A percentile compares a stretch with the other conserved stretches of the same genome.
Conservation (phyloP, 2,113 vertebrate genomes). For the Eubucco bourcierii region DNA sequence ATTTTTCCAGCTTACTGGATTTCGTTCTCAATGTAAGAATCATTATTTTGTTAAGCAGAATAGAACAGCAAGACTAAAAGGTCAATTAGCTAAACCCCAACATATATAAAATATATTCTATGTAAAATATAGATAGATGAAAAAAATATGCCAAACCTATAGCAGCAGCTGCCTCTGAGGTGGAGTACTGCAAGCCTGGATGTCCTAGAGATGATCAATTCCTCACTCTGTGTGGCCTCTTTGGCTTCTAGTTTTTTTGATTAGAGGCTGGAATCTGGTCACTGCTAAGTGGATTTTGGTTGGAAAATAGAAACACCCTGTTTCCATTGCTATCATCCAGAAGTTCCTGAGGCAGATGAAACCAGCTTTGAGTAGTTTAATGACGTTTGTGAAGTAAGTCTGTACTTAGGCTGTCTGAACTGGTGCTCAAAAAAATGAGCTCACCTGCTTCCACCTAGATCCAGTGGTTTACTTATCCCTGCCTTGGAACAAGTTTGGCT, state of each 20-base stretch:
- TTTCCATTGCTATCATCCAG: accelerated
- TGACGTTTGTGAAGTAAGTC: background rate
- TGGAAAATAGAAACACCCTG: background rate
- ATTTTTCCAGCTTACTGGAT: background rate
- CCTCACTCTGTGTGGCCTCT: background rate
- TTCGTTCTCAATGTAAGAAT: background rate
- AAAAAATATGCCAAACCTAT: background rate
- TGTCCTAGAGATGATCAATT: background rate
- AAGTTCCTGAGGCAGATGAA: background rate
- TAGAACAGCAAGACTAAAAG: background rate
- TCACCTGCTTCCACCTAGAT: background rate
- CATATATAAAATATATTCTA: background rate
- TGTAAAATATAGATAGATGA: background rate
- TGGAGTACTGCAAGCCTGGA: background rate
- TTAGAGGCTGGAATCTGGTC: background rate
- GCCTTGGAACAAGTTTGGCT: background rate
- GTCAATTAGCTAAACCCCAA: background rate
- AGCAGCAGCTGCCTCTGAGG: accelerated
- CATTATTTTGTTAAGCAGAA: background rate
- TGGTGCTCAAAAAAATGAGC: background rate
- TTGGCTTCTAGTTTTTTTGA: background rate
- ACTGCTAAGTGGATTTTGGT: background rate
- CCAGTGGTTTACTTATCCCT: background rate
- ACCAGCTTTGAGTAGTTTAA: background rate
- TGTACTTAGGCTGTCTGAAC: background rate